Evolutionary conservation across 2,888 invertebrate genomes (phyloP).

Genomic region (Drosophila nr. perissopoda): DNA sequence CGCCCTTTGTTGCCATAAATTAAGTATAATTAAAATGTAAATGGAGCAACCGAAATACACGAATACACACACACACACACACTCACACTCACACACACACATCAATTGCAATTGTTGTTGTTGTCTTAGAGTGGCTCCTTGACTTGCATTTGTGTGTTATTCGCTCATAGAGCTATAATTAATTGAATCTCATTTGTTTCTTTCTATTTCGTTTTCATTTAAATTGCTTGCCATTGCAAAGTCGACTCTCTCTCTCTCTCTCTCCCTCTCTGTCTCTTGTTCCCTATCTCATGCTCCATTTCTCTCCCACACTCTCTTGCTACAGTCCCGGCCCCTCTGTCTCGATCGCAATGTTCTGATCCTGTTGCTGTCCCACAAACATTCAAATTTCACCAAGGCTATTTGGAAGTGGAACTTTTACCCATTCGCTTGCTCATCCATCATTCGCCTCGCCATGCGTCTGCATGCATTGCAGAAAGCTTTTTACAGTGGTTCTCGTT

Average conservation of each 20-base stretch:
- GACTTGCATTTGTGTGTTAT: slow-evolving; percentile 20
- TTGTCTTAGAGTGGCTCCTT: slow-evolving; percentile 1
- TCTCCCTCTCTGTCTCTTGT: neutral
- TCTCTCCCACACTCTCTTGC: neutral
- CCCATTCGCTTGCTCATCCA: neutral
- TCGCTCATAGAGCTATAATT: slow-evolving; percentile 19
- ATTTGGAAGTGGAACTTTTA: neutral
- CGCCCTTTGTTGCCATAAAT: slow-evolving; percentile 63
- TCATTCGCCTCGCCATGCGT: too few relatives aligned
- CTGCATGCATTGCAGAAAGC: slow-evolving; percentile 23
- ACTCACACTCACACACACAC: neutral
- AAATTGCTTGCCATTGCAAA: neutral
- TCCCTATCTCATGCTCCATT: neutral
- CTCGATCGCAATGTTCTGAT: slow-evolving; percentile 37
- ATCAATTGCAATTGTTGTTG: slow-evolving; percentile 8
- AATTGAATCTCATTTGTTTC: slow-evolving; percentile 29
- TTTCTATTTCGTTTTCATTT: slow-evolving; percentile 2
- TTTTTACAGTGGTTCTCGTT: slow-evolving; percentile 26
- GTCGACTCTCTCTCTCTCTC: neutral
- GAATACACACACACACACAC: slow-evolving; percentile 14
- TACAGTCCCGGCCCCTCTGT: neutral
- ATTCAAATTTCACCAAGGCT: slow-evolving; percentile 25
- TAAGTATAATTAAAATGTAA: slow-evolving; percentile 70
- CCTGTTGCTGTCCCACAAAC: slow-evolving; percentile 17
- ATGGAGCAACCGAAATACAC: slow-evolving; percentile 45